Conservation (phyloP, 2,113 vertebrate genomes). For the Sardina pilchardus region DNA sequence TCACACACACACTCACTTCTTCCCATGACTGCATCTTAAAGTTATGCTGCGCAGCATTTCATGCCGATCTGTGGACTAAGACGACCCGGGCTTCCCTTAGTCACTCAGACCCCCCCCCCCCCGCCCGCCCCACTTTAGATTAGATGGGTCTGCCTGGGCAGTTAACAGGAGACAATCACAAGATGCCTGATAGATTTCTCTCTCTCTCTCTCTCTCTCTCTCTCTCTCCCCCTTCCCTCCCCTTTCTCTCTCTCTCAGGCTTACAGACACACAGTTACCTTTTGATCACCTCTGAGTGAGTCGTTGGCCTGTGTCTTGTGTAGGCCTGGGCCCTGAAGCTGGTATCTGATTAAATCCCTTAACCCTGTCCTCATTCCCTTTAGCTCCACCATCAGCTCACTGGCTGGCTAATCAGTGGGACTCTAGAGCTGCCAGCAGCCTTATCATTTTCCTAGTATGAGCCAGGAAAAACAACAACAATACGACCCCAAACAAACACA, state of each 20-base stretch:
- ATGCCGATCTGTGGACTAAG: neutral
- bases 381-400: neutral
- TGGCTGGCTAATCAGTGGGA: neutral
- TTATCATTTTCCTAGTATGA: neutral
- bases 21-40: constrained; percentile 9
- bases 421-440: neutral
- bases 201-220: neutral
- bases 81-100: neutral
- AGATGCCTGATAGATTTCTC: neutral
- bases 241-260: neutral
- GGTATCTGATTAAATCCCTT: neutral
- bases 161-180: neutral
- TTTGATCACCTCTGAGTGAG: neutral
- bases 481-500: neutral
- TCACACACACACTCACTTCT: neutral
- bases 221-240: too few species aligned
- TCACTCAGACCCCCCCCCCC: neutral
- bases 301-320: neutral
- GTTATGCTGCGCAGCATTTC: neutral
- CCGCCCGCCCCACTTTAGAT: neutral
- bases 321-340: neutral
- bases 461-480: neutral
- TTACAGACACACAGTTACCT: neutral
- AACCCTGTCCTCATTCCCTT: neutral
- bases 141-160: neutral